Conservation (phyloP, 2,888 invertebrate species). For the Tholera decimalis region DNA sequence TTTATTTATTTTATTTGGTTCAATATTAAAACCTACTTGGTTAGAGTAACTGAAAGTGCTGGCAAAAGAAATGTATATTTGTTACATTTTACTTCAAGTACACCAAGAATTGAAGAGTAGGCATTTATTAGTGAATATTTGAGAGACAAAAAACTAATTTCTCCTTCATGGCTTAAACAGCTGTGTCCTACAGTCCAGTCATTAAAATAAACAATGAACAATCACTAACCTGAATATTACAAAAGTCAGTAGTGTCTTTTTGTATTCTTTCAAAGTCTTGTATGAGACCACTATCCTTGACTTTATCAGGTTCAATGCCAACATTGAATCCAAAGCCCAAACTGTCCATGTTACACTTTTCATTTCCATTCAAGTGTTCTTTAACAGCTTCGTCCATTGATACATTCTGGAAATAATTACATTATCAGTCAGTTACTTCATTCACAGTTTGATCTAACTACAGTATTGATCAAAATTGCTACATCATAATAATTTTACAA, state of each 20-base stretch:
- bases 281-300: slow-evolving; percentile 84
- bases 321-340: slow-evolving; percentile 88
- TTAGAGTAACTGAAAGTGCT: background rate
- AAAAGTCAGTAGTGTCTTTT: slow-evolving; percentile 91
- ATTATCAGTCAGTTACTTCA: background rate
- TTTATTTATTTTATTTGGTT: background rate
- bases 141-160: background rate
- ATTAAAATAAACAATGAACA: slow-evolving; percentile 3
- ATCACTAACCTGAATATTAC: slow-evolving; percentile 84
- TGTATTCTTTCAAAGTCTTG: slow-evolving; percentile 93
- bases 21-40: background rate
- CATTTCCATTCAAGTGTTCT: slow-evolving; percentile 87
- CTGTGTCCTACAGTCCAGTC: no score
- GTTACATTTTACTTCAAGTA: background rate
- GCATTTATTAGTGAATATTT: background rate
- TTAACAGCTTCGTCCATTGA: slow-evolving; percentile 81
- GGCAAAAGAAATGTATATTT: background rate
- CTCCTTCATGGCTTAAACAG: no score
- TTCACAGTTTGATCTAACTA: no score
- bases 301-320: slow-evolving; percentile 85
- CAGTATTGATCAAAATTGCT: no score
- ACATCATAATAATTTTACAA: no score
- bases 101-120: background rate
- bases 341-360: slow-evolving; percentile 85
- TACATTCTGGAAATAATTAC: slow-evolving; percentile 80